These are phyloP conservation scores for Ceyx margarethae DNA, from an alignment of 2,113 vertebrate genomes.

Conservation along the genomic window DNA sequence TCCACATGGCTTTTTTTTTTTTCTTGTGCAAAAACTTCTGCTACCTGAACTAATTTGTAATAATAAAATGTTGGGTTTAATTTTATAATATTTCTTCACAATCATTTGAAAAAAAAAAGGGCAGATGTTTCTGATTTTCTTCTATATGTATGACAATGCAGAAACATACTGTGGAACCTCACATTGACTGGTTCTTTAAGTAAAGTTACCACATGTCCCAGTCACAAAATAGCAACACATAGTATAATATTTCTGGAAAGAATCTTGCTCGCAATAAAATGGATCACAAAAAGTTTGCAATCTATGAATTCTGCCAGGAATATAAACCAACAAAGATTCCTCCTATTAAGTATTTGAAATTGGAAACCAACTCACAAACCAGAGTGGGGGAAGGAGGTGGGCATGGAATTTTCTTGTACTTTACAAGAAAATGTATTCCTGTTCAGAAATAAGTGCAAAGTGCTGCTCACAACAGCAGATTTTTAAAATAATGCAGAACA, in stretches of 20 bases:
- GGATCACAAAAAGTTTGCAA: slow-evolving; percentile 8
- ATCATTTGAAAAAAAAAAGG: neutral
- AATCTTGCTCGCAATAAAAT: slow-evolving; percentile 25
- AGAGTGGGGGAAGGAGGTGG: neutral
- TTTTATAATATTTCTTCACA: slow-evolving; percentile 39
- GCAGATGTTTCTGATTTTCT: slow-evolving; percentile 69
- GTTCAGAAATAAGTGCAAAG: neutral
- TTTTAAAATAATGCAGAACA: neutral
- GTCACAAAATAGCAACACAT: slow-evolving; percentile 30
- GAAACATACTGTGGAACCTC: slow-evolving; percentile 54
- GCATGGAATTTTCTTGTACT: neutral
- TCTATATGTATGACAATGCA: slow-evolving; percentile 14
- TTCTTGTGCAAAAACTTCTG: neutral
- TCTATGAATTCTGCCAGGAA: neutral
- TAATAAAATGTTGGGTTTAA: neutral
- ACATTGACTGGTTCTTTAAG: slow-evolving; percentile 26
- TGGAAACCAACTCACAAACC: neutral
- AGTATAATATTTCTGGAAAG: slow-evolving; percentile 35
- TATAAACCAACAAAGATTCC: neutral
- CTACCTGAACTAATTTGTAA: neutral
- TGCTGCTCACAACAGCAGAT: neutral
- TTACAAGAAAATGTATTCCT: neutral
- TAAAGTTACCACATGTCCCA: slow-evolving; percentile 33
- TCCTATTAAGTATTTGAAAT: neutral
- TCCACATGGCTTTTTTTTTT: neutral